phyloP scores from a whole-genome alignment of 1,140 invertebrate genomes.

The Plectrocnemia conspersa region DNA sequence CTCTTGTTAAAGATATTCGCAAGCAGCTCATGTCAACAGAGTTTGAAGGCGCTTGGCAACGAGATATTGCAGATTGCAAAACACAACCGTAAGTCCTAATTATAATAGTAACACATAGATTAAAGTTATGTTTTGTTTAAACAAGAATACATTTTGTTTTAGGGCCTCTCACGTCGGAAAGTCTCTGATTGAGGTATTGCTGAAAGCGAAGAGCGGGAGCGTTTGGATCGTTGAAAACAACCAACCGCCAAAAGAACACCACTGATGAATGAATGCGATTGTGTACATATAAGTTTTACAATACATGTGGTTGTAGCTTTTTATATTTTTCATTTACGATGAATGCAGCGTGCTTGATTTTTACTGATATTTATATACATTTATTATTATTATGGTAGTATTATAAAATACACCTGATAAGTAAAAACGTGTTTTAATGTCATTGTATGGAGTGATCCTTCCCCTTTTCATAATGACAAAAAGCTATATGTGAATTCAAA shows the following conservation, averaged over 20 bases:
- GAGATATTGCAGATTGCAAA: constrained; percentile 56
- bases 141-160: constrained; percentile 39
- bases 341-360: no score
- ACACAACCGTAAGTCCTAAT: constrained; percentile 64
- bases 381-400: no score
- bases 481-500: no score
- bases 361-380: no score
- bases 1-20: constrained; percentile 49
- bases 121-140: neutral
- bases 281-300: constrained; percentile 12
- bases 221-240: constrained; percentile 68
- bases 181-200: constrained; percentile 59
- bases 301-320: constrained; percentile 18
- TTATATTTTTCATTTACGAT: constrained; percentile 12
- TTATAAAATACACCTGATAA: no score
- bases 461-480: no score
- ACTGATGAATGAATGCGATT: constrained; percentile 37
- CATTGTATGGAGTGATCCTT: no score
- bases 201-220: constrained; percentile 62
- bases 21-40: constrained; percentile 61
- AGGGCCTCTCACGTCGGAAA: constrained; percentile 63
- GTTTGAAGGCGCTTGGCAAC: constrained; percentile 64
- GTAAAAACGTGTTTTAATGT: no score
- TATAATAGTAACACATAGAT: no score
- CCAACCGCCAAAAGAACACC: constrained; percentile 57